Percentiles rank a stretch among this genome's conserved stretches.
These are phyloP conservation scores for Philaenus spumarius DNA, from an alignment of 1,140 invertebrate genomes.

Conservation along the genomic window DNA sequence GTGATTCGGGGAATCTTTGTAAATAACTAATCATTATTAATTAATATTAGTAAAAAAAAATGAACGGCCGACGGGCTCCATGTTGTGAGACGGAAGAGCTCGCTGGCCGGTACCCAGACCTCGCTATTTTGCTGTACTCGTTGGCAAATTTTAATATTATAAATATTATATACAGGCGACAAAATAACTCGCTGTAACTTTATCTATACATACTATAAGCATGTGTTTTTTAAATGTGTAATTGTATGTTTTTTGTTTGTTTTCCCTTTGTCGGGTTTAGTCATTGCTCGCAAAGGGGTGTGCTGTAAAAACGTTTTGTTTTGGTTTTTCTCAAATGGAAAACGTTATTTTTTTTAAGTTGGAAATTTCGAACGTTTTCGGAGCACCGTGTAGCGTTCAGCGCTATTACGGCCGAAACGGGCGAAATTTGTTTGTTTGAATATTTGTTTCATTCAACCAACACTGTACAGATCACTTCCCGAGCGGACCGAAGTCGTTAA, in stretches of 20 bases:
- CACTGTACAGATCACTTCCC: too few species aligned
- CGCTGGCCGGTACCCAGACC: slow-evolving; percentile 20
- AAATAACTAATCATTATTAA: slow-evolving; percentile 22
- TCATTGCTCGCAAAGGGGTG: neutral
- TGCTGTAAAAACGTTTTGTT: slow-evolving; percentile 10
- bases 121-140: slow-evolving; percentile 26
- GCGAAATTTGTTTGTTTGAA: too few species aligned
- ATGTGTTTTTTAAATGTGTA: slow-evolving; percentile 26
- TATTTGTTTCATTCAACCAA: too few species aligned
- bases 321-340: neutral
- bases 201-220: slow-evolving; percentile 23
- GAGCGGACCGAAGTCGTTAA: too few species aligned
- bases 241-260: slow-evolving; percentile 11
- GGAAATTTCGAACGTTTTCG: too few species aligned
- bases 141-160: slow-evolving; percentile 28
- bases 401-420: too few species aligned
- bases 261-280: too few species aligned
- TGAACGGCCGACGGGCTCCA: neutral
- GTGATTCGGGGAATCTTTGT: slow-evolving; percentile 7
- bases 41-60: slow-evolving; percentile 21
- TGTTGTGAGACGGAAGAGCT: neutral
- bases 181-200: slow-evolving; percentile 3
- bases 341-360: too few species aligned
- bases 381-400: too few species aligned
- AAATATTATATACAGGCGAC: slow-evolving; percentile 20